A percentile compares a stretch with the other conserved stretches of the same genome.
These are phyloP conservation scores for Triplophysa dalaica DNA, from an alignment of 2,113 vertebrate genomes.

Conservation along the genomic window DNA sequence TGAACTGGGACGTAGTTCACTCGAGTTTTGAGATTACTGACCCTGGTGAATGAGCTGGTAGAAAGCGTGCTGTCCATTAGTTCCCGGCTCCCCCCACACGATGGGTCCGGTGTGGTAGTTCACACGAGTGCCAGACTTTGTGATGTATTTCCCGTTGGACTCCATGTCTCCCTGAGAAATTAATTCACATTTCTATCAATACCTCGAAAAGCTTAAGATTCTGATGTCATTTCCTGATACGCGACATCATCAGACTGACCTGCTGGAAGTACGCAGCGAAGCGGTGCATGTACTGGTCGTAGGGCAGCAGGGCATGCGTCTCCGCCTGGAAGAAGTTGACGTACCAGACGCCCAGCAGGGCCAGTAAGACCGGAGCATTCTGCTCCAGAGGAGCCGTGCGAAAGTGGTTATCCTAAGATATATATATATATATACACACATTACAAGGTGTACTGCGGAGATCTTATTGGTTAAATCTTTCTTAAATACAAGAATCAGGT, in stretches of 20 bases:
- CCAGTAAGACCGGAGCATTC: conserved; percentile 87
- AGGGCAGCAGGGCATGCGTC: conserved; percentile 91
- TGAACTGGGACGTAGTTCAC: not conserved
- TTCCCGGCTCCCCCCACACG: conserved; percentile 97
- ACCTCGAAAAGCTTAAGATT: not conserved
- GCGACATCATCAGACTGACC: conserved; percentile 69
- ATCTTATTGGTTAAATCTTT: too few species aligned
- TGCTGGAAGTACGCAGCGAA: conserved; percentile 98
- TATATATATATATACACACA: too few species aligned
- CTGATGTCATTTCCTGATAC: not conserved
- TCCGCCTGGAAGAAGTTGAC: conserved; percentile 93
- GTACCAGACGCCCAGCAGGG: conserved; percentile 94
- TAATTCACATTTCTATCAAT: not conserved
- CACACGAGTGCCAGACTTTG: conserved; percentile 84
- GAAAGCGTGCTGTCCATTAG: conserved; percentile 97
- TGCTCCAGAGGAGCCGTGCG: conserved; percentile 83
- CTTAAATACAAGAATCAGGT: too few species aligned
- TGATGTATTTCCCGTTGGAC: conserved; percentile 96
- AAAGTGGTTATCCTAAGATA: conserved; percentile 90
- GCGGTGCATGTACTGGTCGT: conserved; percentile 97
- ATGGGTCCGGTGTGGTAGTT: conserved; percentile 90
- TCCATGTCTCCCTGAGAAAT: conserved; percentile 92
- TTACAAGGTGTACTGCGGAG: too few species aligned
- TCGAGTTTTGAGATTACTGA: conserved; percentile 52
- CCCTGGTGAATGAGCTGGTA: conserved; percentile 99